These are phyloP conservation scores for Hycleus cichorii DNA, from an alignment of 1,140 invertebrate genomes.

Conservation along the genomic window DNA sequence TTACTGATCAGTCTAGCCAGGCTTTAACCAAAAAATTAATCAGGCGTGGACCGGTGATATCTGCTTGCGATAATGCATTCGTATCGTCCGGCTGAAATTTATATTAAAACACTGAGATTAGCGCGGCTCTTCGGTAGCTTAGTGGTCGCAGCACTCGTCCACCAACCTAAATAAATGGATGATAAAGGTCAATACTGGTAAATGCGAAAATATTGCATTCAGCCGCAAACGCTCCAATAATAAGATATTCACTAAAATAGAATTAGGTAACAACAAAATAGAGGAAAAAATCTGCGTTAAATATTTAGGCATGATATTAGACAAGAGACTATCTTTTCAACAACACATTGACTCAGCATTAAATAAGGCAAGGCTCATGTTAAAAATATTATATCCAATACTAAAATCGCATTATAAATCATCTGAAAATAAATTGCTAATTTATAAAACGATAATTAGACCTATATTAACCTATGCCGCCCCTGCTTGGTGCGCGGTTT, in stretches of 20 bases:
- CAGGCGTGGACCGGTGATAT: no score
- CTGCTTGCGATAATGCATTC: no score
- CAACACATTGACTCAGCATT: neutral
- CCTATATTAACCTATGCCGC: neutral
- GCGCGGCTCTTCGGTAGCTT: conserved; percentile 21
- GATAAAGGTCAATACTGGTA: conserved; percentile 29
- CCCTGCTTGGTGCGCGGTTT: neutral
- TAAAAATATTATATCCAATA: neutral
- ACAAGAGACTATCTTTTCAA: neutral
- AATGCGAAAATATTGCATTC: conserved; percentile 20
- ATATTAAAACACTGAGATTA: neutral
- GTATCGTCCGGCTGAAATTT: no score
- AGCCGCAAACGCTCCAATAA: conserved; percentile 1
- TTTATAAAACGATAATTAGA: neutral
- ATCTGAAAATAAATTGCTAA: neutral
- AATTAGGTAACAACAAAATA: neutral
- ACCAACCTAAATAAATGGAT: conserved; percentile 26
- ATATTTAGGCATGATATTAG: conserved; percentile 7
- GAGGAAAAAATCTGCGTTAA: neutral
- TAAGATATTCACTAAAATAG: neutral
- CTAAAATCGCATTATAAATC: neutral
- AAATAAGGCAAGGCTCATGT: neutral
- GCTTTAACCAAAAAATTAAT: no score
- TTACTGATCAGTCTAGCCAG: no score
- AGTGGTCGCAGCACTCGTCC: conserved; percentile 2